Evolutionary conservation across 2,113 vertebrate genomes (phyloP), one percentile per base, ranked within the genome.

Genomic region (Pelecanus crispus): DNA sequence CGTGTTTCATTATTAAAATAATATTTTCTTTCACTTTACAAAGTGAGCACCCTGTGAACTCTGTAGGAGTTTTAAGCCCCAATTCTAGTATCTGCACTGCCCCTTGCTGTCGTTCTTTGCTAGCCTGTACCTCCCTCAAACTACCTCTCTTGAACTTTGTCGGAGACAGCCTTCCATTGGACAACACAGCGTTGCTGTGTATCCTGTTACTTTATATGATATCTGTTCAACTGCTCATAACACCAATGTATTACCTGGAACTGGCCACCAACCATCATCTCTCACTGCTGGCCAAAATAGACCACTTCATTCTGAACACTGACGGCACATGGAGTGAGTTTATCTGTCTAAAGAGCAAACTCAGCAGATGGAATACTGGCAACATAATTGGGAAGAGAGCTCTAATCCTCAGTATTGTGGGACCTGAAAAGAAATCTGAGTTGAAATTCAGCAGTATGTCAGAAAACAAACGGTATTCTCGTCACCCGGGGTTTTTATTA

Each of bases 331-430:
- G 1, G 34, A 63, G 15, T 36, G 44, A 85, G 40, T 62, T 83
- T 63, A 38, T 91, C 53, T 72, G 34, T 45, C 26, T 44, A 24
- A 91, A 80, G 49, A 82, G 66, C 74, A 72, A 86, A 75, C 34
- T 72, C 94, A 93, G 91, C 95, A 86, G 53, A 77, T 63, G 45
- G 38, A 56, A 81, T 44, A 79, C 40, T 62, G 81, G 44, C 68
- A 81, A 31, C 28, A 7, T 65, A 68, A 85, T 42, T 79, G 78
- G 44, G 52, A 89, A 87, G 74, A 89, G 84, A 79, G 28, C 78
- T 82, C 44, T 96, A 96, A 95, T 93, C 91, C 94, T 87, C 56
- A 26, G 73, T 72, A 94, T 90, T 95, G 94, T 96, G 70, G 80
- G 62, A 36, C 70, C 58, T 91, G 92, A 95, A 95, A 95, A 85